Evolutionary conservation across 2,888 invertebrate genomes (phyloP).

Genomic region (Macrosiphum euphorbiae): DNA sequence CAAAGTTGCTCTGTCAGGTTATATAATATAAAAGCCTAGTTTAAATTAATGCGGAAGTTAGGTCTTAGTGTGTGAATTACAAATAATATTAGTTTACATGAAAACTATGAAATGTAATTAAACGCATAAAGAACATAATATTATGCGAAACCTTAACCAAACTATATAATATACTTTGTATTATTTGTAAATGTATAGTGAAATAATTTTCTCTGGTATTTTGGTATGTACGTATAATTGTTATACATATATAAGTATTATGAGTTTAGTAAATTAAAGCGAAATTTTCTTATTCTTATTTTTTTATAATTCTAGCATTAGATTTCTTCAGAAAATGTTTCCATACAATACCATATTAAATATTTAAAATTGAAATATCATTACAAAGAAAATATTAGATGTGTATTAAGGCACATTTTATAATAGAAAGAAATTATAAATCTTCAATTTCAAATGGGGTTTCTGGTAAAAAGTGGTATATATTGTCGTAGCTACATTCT

Average conservation of each 20-base stretch:
- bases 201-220: neutral
- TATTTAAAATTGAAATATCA: neutral
- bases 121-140: conserved; percentile 6
- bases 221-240: neutral
- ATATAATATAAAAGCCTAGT: neutral
- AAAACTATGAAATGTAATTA: conserved; percentile 6
- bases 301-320: neutral
- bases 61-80: neutral
- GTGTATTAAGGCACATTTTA: neutral
- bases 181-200: neutral
- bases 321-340: neutral
- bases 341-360: neutral
- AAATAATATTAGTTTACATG: conserved; percentile 32
- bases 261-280: neutral
- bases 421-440: neutral
- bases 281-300: neutral
- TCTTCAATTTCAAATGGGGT: neutral
- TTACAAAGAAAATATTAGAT: neutral
- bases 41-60: neutral
- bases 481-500: neutral
- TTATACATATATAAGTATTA: too few species aligned
- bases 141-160: neutral
- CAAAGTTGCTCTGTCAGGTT: neutral
- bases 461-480: neutral
- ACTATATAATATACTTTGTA: neutral